Percentiles rank a stretch among this genome's conserved stretches.
Evolutionary conservation across 92 coral and sea anemone genomes (phyloP).

Genomic region (Porites divaricata): DNA sequence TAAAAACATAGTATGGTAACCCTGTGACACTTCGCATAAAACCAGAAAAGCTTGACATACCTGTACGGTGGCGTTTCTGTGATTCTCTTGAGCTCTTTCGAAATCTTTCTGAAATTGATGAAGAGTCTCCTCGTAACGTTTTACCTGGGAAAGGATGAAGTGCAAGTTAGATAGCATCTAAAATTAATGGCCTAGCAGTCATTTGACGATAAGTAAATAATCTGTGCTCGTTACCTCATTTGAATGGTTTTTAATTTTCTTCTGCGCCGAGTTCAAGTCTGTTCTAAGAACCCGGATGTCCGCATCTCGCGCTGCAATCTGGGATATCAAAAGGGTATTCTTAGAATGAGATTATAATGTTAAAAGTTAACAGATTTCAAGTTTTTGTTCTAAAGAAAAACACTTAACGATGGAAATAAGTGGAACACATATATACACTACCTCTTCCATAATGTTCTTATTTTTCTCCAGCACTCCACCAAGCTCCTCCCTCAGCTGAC

Average conservation of each 20-base stretch:
- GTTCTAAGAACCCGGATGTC: conserved; percentile 89
- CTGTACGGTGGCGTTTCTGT: conserved; percentile 78
- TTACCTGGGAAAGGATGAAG: conserved; percentile 52
- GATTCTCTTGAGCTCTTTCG: conserved; percentile 80
- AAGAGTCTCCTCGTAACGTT: conserved; percentile 90
- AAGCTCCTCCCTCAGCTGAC: conserved; percentile 89
- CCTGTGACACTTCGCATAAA: background rate
- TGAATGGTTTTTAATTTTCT: conserved; percentile 90
- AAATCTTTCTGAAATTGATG: conserved; percentile 90
- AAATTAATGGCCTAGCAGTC: background rate
- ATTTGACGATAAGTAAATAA: too few relatives aligned
- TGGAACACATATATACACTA: background rate
- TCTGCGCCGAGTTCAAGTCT: conserved; percentile 96
- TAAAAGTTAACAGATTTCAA: too few relatives aligned
- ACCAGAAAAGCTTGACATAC: conserved; percentile 35
- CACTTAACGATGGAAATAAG: too few relatives aligned
- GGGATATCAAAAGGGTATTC: background rate
- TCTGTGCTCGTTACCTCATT: conserved; percentile 72
- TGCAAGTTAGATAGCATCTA: background rate
- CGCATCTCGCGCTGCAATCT: conserved; percentile 94
- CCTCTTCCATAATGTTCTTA: conserved; percentile 89
- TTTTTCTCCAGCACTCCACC: conserved; percentile 97
- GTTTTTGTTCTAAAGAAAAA: too few relatives aligned
- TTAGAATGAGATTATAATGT: background rate
- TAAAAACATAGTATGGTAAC: too few relatives aligned